Evolutionary conservation across 2,888 invertebrate species (phyloP).

Genomic region (Elaeidobius kamerunicus): DNA sequence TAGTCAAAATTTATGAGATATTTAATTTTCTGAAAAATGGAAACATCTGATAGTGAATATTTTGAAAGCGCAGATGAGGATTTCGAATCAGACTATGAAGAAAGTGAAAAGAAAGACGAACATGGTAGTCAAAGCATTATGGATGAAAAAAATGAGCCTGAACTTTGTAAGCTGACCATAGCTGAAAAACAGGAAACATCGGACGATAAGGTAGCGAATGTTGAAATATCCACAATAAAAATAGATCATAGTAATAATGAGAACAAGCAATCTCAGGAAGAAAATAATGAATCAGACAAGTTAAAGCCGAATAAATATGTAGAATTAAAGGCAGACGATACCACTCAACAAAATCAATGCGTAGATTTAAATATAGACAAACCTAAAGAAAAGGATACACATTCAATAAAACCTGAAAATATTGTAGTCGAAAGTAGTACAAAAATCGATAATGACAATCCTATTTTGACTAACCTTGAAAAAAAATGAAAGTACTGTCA

Average conservation of each 20-base stretch:
- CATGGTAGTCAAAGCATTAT: not conserved
- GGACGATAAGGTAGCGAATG: not conserved
- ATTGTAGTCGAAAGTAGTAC: not conserved
- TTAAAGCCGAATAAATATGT: not conserved
- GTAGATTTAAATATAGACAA: not conserved
- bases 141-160: slow-evolving; percentile 15
- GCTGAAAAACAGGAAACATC: not conserved
- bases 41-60: slow-evolving; percentile 70
- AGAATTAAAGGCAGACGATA: not conserved
- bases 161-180: slow-evolving; percentile 16
- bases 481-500: not conserved
- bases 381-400: not conserved
- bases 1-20: not conserved
- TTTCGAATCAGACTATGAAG: slow-evolving; percentile 50
- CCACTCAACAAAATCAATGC: not conserved
- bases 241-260: not conserved
- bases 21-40: slow-evolving; percentile 50
- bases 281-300: not conserved
- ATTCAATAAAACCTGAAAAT: not conserved
- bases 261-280: no score
- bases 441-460: not conserved
- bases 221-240: not conserved
- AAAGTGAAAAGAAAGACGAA: slow-evolving; percentile 5
- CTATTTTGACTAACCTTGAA: not conserved
- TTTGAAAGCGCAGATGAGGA: slow-evolving; percentile 79